Evolutionary conservation across 2,888 invertebrate genomes (phyloP), one percentile per base, ranked within the genome.

Genomic region (Agonopterix arenella): DNA sequence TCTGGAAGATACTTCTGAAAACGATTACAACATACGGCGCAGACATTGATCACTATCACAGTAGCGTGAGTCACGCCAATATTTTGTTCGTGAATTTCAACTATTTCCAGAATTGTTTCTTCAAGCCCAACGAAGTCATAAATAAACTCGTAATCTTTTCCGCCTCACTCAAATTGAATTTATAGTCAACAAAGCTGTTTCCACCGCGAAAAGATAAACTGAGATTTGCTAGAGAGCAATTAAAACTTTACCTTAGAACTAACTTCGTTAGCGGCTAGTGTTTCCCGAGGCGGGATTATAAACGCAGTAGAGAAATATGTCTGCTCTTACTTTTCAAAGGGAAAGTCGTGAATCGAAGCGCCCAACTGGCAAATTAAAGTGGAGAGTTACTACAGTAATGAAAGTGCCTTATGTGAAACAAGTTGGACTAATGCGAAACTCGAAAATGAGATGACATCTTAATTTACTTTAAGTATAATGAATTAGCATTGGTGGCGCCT

Each of bases 211-310:
- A 88, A 88, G 84, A 85, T 84, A 84, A 84, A 84, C 81, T 74
- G 76, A 84, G 83, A 80, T 84, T 84, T 84, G 78, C 82, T 70
- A 67, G 78, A 69, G 79, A 81, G 84, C 88, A 88, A 88, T 88
- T 88, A 88, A 88, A 88, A 88, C 82, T 88, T 88, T 85, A 86
- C 80, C 83, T 85, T 76, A 73, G 72, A 81, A 83, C 81, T 81
- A 83, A 85, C 72, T 85, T 84, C 76, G 84, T 88, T 84, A 80
- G 77, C 77, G 54, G 67, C 73, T 80, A 80, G 80, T 80, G 80
- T 80, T 80, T 69, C 72, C 60, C 70, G 61, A 57, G 66, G 63
- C 70, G 66, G 70, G 73, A 75, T 80, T 79, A 80, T 80, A 75
- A 76, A 70, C 73, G 73, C 62, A 68, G 66, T 57, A 57, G 67